A percentile compares a stretch with the other conserved stretches of the same genome.
phyloP scores from a whole-genome alignment of 2,113 vertebrate genomes.

The Phrynosoma blainvillii region DNA sequence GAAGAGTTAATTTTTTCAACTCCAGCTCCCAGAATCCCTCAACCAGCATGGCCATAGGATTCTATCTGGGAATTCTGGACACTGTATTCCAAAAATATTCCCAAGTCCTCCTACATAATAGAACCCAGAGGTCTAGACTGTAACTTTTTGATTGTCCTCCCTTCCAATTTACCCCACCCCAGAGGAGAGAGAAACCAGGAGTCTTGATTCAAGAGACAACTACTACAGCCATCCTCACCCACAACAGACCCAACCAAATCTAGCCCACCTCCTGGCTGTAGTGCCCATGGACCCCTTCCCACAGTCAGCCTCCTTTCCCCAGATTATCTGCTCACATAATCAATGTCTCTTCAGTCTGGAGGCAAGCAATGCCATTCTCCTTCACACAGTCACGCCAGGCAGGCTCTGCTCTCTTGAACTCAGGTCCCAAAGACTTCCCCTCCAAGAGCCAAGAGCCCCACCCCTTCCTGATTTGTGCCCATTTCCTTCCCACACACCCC shows the following conservation, averaged over 20 bases:
- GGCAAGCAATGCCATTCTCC: background rate
- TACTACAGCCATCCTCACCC: background rate
- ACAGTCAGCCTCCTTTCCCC: background rate
- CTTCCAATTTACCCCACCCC: too few relatives aligned
- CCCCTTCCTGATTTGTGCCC: constrained; percentile 12
- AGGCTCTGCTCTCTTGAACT: background rate
- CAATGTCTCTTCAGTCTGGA: constrained; percentile 15
- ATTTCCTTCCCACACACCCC: background rate
- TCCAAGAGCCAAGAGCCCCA: background rate
- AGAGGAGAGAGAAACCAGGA: background rate
- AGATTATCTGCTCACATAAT: constrained; percentile 22
- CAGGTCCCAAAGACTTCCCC: background rate
- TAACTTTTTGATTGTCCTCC: background rate
- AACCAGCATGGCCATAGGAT: background rate
- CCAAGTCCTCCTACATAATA: background rate
- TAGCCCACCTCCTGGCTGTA: background rate
- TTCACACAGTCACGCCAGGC: background rate
- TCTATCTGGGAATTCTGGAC: background rate
- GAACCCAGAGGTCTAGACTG: background rate
- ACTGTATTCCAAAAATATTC: background rate
- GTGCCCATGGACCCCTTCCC: background rate
- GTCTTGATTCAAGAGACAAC: background rate
- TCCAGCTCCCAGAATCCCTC: background rate
- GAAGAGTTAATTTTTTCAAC: background rate
- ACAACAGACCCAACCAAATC: background rate